Conservation (phyloP, 2,797 vertebrate species). For the Catamblyrhynchus diadema region DNA sequence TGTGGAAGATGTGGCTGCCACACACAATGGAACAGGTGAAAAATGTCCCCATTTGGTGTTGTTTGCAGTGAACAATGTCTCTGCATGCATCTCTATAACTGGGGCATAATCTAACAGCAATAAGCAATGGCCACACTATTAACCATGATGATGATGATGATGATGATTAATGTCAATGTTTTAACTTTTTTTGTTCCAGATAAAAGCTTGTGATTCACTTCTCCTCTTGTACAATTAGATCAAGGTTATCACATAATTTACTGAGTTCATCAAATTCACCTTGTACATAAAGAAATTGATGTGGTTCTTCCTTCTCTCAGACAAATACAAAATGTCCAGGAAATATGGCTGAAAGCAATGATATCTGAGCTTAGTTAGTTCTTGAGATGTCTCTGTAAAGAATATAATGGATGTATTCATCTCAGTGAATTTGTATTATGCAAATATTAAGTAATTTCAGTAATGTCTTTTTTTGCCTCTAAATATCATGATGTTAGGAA, state of each 20-base stretch:
- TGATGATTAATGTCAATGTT: not conserved
- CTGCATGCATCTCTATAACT: not conserved
- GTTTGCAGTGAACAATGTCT: not conserved
- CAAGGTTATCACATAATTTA: not conserved
- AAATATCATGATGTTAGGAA: not conserved
- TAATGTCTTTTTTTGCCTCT: not conserved
- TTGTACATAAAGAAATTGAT: not conserved
- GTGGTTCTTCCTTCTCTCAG: not conserved
- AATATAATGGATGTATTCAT: not conserved
- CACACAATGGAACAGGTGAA: not conserved
- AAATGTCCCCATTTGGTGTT: not conserved
- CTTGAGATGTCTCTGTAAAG: not conserved
- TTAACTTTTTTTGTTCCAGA: not conserved
- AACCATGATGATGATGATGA: not conserved
- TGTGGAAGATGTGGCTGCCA: not conserved
- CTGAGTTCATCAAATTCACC: slow-evolving; percentile 14
- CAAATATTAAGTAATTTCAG: not conserved
- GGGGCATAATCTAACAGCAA: not conserved
- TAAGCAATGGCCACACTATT: not conserved
- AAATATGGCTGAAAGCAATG: slow-evolving; percentile 40
- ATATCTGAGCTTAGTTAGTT: not conserved
- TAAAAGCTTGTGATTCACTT: not conserved
- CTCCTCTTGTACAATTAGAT: not conserved
- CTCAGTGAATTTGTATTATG: not conserved
- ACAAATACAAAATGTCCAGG: not conserved